Base-by-base conservation (phyloP, 2,888 invertebrate species). In the Eledone cirrhosa region DNA sequence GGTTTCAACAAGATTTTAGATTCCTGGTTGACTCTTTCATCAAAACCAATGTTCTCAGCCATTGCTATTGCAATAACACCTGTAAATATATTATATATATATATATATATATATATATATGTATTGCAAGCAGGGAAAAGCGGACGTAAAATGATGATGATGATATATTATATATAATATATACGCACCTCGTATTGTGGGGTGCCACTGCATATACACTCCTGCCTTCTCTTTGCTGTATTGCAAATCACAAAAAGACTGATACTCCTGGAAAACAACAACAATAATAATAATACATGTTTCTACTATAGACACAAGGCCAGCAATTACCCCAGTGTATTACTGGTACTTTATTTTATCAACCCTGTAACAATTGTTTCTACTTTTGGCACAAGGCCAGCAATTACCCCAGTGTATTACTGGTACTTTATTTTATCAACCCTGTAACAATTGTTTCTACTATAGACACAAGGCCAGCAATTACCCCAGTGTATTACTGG, bases 161-260 rank as follows among this genome's bases (percentile, higher is more conserved):
- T 41, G 41, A 41, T 11, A 2, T 41, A 5, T 41, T 41, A 0
- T 11, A 41, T 8, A 41, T 16, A 19, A 74, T 13, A 77, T n/a
- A 19, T 65, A 1, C 41, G 1, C 76, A 84, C 88, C 89, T 82
- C 87, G 88, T 47, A 90, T 85, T 19, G 85, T 85, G 3, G 91
- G 91, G 82, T 91, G 91, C 91, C 91, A 91, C 80, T 90, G 90
- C 77, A 91, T 90, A 82, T 87, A 86, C 8, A 89, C 90, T 33
- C 91, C 89, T 47, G 88, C 86, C 80, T 90, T 90, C 78, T 90
- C 89, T 83, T 91, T 90, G 80, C 89, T 89, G 82, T 89, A 90
- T 83, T 90, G 89, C n/a, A 91, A 86, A 81, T 91, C 91, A 78
- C 90, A 90, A 83, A 91, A 91, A 13, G 91, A 90, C 84, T 91